Conservation (phyloP, 2,113 vertebrate species). For the Tricholaema leucomelas region DNA sequence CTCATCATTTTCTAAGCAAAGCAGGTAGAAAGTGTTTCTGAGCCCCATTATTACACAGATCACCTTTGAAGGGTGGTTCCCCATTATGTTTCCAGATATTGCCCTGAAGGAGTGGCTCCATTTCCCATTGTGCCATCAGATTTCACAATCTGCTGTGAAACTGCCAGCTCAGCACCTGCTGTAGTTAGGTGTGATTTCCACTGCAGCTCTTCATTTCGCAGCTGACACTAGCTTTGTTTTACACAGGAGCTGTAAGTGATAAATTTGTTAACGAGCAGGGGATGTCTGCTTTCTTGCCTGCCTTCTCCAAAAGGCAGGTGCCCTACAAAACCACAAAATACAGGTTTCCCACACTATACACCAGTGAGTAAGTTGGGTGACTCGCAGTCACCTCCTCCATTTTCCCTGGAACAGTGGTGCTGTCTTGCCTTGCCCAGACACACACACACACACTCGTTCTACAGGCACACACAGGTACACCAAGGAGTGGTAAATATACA, state of each 20-base stretch:
- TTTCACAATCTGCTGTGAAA: constrained; percentile 66
- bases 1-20: constrained; percentile 68
- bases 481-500: background rate
- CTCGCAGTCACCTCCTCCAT: constrained; percentile 31
- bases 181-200: background rate
- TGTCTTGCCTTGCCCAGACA: constrained; percentile 23
- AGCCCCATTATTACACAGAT: constrained; percentile 62
- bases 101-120: constrained; percentile 65
- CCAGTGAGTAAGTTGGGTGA: constrained; percentile 41
- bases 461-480: constrained; percentile 8
- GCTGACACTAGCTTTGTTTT: background rate
- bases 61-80: constrained; percentile 55
- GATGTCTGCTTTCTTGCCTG: background rate
- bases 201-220: background rate
- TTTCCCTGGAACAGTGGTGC: constrained; percentile 2
- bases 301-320: background rate
- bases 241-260: background rate
- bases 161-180: constrained; percentile 64
- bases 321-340: constrained; percentile 10
- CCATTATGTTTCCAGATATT: constrained; percentile 64
- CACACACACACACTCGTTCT: background rate
- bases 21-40: constrained; percentile 64
- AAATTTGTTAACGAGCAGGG: background rate
- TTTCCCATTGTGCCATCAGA: constrained; percentile 60
- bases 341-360: constrained; percentile 38